Evolutionary conservation across 2,888 invertebrate species (phyloP).

Genomic region (Agrypnus murinus): DNA sequence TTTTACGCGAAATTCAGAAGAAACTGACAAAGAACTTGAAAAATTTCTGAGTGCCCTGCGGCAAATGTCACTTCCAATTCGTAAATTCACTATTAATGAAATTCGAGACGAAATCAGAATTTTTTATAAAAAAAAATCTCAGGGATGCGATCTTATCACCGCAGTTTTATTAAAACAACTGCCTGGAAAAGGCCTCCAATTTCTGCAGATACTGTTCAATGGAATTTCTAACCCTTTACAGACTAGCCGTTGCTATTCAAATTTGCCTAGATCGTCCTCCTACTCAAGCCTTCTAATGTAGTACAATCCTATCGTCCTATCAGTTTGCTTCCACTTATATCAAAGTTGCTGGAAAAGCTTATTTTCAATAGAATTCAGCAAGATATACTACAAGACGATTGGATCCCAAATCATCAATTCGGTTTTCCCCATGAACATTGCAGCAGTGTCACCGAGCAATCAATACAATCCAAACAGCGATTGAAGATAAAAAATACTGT

Average conservation of each 20-base stretch:
- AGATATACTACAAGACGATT: background rate
- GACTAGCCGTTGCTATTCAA: too few species aligned
- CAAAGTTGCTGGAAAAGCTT: slow-evolving; percentile 6
- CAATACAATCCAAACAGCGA: background rate
- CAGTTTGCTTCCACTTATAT: slow-evolving; percentile 11
- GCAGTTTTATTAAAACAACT: slow-evolving; percentile 6
- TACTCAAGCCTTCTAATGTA: background rate
- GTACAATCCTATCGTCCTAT: slow-evolving; percentile 4
- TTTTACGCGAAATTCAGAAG: too few species aligned
- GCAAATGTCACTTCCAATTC: slow-evolving; percentile 8
- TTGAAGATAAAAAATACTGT: background rate
- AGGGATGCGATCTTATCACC: background rate
- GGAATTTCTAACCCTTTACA: too few species aligned
- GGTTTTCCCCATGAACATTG: background rate
- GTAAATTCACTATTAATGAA: slow-evolving; percentile 11
- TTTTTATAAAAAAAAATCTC: slow-evolving; percentile 1
- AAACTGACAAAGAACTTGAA: background rate
- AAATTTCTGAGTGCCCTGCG: slow-evolving; percentile 5
- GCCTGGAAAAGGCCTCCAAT: slow-evolving; percentile 10
- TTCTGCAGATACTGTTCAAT: slow-evolving; percentile 13
- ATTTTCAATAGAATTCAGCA: slow-evolving; percentile 8
- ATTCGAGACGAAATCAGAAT: slow-evolving; percentile 1
- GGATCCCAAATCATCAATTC: too few species aligned
- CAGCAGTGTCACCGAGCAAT: slow-evolving; percentile 10
- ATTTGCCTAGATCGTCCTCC: slow-evolving; percentile 1